These are phyloP conservation scores for Cyprinodon tularosa DNA, from an alignment of 2,113 vertebrate species.

Conservation along the genomic window DNA sequence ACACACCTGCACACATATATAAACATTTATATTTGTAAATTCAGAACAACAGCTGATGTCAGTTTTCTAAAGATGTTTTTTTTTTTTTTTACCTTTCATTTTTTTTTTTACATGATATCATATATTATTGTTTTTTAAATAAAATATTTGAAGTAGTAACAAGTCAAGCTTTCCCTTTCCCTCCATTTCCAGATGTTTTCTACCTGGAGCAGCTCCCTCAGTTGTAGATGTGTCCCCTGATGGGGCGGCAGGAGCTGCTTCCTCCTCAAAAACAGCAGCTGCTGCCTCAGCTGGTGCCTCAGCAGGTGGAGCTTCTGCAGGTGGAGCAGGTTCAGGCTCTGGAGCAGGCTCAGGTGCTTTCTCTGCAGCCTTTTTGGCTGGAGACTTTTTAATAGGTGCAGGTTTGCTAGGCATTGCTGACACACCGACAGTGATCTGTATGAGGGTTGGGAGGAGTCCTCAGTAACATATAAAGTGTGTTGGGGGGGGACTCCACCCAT, in stretches of 20 bases:
- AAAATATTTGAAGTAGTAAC: not conserved
- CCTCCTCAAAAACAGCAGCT: constrained; percentile 10
- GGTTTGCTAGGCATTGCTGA: constrained; percentile 66
- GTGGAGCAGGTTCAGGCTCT: constrained; percentile 35
- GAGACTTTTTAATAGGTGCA: constrained; percentile 72
- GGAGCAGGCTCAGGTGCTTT: constrained; percentile 53
- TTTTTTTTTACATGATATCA: not conserved
- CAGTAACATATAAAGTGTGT: constrained; percentile 60
- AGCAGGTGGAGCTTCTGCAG: constrained; percentile 6
- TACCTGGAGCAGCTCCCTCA: constrained; percentile 60
- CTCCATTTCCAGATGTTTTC: too few relatives aligned
- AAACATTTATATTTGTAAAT: too few relatives aligned
- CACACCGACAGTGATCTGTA: constrained; percentile 42
- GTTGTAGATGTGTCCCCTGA: constrained; percentile 20
- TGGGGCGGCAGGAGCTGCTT: constrained; percentile 14
- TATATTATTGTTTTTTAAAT: not conserved
- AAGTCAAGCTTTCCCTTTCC: not conserved
- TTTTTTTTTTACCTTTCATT: too few relatives aligned
- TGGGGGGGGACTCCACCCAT: constrained; percentile 62
- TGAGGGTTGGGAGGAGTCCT: constrained; percentile 3
- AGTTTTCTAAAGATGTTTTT: too few relatives aligned
- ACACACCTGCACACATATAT: too few relatives aligned
- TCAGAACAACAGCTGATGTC: too few relatives aligned
- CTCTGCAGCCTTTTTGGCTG: constrained; percentile 64
- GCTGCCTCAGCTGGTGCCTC: constrained; percentile 36